Evolutionary conservation across 1,140 invertebrate genomes (phyloP).

Genomic region (Idris sp.): DNA sequence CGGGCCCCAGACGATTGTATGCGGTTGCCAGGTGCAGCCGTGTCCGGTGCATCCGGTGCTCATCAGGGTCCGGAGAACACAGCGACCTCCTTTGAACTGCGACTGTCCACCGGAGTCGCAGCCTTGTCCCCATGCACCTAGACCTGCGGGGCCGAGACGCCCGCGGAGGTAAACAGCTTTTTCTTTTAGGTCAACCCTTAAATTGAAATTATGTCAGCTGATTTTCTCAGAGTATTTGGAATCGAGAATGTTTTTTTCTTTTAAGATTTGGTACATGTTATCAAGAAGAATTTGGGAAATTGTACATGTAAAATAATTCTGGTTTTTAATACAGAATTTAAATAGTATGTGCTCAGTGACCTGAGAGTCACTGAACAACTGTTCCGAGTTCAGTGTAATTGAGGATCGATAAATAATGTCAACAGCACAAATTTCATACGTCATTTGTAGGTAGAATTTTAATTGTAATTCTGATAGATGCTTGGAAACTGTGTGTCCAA

Average conservation of each 20-base stretch:
- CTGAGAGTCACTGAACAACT: too few species aligned
- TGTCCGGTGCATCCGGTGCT: constrained; percentile 76
- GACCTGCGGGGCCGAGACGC: constrained; percentile 64
- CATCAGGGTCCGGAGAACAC: constrained; percentile 71
- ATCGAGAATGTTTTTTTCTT: too few species aligned
- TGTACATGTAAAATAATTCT: too few species aligned
- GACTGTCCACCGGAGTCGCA: constrained; percentile 73
- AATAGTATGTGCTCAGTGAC: too few species aligned
- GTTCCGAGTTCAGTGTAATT: too few species aligned
- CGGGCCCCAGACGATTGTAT: constrained; percentile 74
- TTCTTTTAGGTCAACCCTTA: too few species aligned
- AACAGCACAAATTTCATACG: too few species aligned
- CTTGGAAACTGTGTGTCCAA: neutral
- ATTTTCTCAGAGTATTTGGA: neutral
- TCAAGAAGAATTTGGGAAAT: too few species aligned
- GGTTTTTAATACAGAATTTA: too few species aligned
- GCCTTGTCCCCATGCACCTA: constrained; percentile 69
- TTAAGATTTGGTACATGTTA: too few species aligned
- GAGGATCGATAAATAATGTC: too few species aligned
- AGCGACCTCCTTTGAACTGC: constrained; percentile 69
- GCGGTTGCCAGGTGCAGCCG: constrained; percentile 74
- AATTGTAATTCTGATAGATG: neutral
- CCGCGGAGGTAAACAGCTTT: constrained; percentile 65
- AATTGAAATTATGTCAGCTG: neutral
- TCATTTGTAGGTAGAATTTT: too few species aligned